Base-by-base conservation (phyloP, 1,140 invertebrate genomes). In the Theocolax elegans region DNA sequence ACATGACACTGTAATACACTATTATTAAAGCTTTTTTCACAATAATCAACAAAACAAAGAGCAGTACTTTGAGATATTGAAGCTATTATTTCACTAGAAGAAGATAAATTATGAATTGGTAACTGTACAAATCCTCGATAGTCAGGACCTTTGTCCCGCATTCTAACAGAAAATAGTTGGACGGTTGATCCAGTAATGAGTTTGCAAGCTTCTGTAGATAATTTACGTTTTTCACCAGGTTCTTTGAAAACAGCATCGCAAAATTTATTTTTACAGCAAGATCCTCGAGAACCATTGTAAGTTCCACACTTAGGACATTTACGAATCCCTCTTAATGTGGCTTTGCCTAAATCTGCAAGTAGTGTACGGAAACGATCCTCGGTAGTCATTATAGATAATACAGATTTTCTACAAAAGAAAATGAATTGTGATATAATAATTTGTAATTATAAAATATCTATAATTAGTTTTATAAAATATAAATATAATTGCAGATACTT, bases 251-350 rank as follows among this genome's bases (percentile, higher is more conserved):
- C 87, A 23, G 88, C 89, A 82, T 90, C 89, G 81, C 92, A 94
- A 9, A 88, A 82, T 81, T 92, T 92, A 77, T 94, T 94, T 80
- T 94, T 94, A 79, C 93, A 95, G 67, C 88, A 89, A 13, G 90
- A 83, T 27, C 92, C 91, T 75, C 92, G 82, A 3, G 92, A 93
- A 1, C 93, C 93, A 85, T 94, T 95, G 60, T 89, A 91, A 3
- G 90, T 92, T 0, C 92, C 91, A 87, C 93, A 95, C 80, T 94
- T 93, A 3, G 90, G 90, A 81, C 93, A 95, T 77, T 91, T 93
- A 72, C 90, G 86, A 0, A 94, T 89, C 71, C 93, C 93, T 76
- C 90, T 87, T 73, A 90, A 81, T 62, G 89, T 93, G 71, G 88
- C 90, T 82, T 87, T 92, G 71, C 92, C 92, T 75, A 92, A 84